These are phyloP conservation scores for Neopelma chrysocephalum DNA, from an alignment of 2,797 vertebrate genomes.

Conservation along the genomic window DNA sequence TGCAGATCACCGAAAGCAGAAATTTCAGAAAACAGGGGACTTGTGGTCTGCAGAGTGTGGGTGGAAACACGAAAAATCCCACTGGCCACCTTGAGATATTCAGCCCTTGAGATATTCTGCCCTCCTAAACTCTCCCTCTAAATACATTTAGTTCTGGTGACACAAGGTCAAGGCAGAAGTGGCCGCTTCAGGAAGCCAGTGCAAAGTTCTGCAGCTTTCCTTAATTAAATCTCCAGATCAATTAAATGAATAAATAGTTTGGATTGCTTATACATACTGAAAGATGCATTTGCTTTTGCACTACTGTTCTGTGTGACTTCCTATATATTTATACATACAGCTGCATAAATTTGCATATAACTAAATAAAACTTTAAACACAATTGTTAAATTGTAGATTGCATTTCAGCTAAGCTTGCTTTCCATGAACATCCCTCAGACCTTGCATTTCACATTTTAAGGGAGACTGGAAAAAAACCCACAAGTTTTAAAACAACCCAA, in stretches of 20 bases:
- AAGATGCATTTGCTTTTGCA: neutral
- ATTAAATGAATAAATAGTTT: neutral
- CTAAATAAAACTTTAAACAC: neutral
- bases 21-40: neutral
- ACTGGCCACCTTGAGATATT: neutral
- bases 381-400: neutral
- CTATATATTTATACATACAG: neutral
- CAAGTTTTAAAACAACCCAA: neutral
- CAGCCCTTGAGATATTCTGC: neutral
- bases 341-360: neutral
- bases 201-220: neutral
- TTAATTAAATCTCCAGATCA: neutral
- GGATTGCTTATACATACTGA: neutral
- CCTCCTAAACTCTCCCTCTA: neutral
- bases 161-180: neutral
- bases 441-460: neutral
- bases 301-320: neutral
- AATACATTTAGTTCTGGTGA: neutral
- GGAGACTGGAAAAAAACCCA: neutral
- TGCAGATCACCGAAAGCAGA: conserved; percentile 35
- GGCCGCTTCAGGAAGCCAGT: neutral
- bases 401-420: neutral
- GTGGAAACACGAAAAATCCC: neutral
- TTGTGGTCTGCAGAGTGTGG: neutral
- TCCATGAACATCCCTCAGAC: neutral